phyloP scores from a whole-genome alignment of 2,888 invertebrate genomes.

The Eupithecia abbreviata region DNA sequence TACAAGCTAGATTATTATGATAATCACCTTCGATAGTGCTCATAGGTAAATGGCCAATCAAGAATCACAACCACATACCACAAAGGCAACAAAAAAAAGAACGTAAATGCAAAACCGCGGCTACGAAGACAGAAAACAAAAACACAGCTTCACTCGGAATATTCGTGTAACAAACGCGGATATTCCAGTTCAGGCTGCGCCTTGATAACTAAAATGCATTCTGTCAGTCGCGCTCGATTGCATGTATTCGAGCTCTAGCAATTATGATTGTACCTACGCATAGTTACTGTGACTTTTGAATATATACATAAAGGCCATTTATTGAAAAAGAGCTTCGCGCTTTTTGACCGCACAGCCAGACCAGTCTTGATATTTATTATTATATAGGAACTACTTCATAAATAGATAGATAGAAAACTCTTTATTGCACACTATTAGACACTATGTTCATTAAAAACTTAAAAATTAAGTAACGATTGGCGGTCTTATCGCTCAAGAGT shows the following conservation, averaged over 20 bases:
- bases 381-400: too few species aligned
- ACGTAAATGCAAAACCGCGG: too few species aligned
- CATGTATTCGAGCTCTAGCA: background rate
- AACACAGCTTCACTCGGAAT: background rate
- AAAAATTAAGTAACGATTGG: too few species aligned
- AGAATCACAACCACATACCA: background rate
- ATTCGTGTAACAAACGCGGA: background rate
- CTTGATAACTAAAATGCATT: constrained; percentile 8
- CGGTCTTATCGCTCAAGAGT: too few species aligned
- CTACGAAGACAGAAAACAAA: background rate
- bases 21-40: too few species aligned
- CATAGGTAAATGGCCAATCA: background rate
- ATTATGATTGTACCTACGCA: background rate
- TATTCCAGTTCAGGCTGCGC: background rate
- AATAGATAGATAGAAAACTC: too few species aligned
- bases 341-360: background rate
- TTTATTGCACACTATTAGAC: too few species aligned
- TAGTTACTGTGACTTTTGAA: background rate
- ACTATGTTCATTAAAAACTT: too few species aligned
- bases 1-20: too few species aligned
- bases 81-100: background rate
- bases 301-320: background rate
- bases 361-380: background rate
- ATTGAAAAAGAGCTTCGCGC: background rate
- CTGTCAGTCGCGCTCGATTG: constrained; percentile 6